A percentile compares a stretch with the other conserved stretches of the same genome.
These are phyloP conservation scores for Cheilosia soror DNA, from an alignment of 2,888 invertebrate genomes.

Conservation along the genomic window DNA sequence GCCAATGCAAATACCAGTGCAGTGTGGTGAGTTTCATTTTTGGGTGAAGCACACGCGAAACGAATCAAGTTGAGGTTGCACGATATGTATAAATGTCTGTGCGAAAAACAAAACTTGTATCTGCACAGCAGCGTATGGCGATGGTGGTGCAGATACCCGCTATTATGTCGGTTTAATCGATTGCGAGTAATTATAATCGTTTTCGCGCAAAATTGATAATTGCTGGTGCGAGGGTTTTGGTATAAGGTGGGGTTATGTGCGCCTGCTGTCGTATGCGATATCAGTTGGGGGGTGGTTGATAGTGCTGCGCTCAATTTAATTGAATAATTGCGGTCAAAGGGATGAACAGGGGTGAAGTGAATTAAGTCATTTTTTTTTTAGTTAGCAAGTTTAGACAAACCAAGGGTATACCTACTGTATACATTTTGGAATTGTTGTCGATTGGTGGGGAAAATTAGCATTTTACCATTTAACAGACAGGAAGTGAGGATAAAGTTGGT, in stretches of 20 bases:
- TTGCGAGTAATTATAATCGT: slow-evolving; percentile 74
- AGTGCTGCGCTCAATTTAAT: slow-evolving; percentile 59
- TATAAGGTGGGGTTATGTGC: background rate
- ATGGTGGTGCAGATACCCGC: slow-evolving; percentile 14
- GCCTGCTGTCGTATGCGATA: slow-evolving; percentile 16
- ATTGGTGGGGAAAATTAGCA: too few relatives aligned
- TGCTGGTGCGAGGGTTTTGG: slow-evolving; percentile 42
- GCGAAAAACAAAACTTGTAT: slow-evolving; percentile 20
- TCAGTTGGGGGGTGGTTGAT: background rate
- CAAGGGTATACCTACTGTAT: slow-evolving; percentile 28
- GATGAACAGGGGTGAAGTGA: background rate
- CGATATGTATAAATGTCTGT: slow-evolving; percentile 10
- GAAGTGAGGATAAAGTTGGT: too few relatives aligned
- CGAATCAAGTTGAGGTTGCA: slow-evolving; percentile 38
- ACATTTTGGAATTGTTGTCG: background rate
- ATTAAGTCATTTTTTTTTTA: slow-evolving; percentile 2
- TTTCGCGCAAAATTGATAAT: slow-evolving; percentile 71
- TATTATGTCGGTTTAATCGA: slow-evolving; percentile 73
- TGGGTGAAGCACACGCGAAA: background rate
- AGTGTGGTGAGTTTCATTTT: slow-evolving; percentile 56
- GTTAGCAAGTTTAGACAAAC: background rate
- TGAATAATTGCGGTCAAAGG: slow-evolving; percentile 68
- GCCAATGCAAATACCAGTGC: slow-evolving; percentile 10
- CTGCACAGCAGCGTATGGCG: background rate
- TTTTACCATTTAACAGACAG: too few relatives aligned